Evolutionary conservation across 2,797 vertebrate genomes (phyloP).

Genomic region (Poeciliopsis paucimaculata): DNA sequence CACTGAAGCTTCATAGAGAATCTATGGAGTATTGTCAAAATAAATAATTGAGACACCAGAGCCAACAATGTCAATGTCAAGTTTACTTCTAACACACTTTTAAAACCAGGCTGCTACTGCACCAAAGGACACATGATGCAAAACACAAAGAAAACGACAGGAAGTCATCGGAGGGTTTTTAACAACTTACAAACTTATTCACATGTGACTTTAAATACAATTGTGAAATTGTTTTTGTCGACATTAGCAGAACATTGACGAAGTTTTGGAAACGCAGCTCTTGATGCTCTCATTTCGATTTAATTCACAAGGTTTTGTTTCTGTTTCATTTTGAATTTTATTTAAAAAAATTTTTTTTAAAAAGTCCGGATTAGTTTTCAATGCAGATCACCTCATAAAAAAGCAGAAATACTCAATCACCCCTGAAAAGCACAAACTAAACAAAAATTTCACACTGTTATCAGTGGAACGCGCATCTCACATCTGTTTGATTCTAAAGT

Average conservation of each 20-base stretch:
- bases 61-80: not conserved
- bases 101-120: too few relatives aligned
- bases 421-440: conserved; percentile 25
- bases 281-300: not conserved
- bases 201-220: too few relatives aligned
- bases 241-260: too few relatives aligned
- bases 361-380: not conserved
- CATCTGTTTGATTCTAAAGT: conserved; percentile 41
- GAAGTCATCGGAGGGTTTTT: too few relatives aligned
- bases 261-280: too few relatives aligned
- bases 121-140: too few relatives aligned
- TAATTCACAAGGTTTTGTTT: conserved; percentile 19
- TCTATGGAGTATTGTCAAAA: not conserved
- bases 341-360: conserved; percentile 11
- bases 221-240: too few relatives aligned
- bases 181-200: too few relatives aligned
- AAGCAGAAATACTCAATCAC: conserved; percentile 16
- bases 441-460: conserved; percentile 27
- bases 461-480: conserved; percentile 23
- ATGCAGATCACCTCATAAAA: conserved; percentile 13
- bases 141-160: too few relatives aligned
- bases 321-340: conserved; percentile 24
- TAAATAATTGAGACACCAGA: not conserved
- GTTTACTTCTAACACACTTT: too few relatives aligned
- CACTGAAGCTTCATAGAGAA: not conserved